Evolutionary conservation across 2,797 vertebrate genomes (phyloP).

Genomic region (Pseudomugil tenellus): DNA sequence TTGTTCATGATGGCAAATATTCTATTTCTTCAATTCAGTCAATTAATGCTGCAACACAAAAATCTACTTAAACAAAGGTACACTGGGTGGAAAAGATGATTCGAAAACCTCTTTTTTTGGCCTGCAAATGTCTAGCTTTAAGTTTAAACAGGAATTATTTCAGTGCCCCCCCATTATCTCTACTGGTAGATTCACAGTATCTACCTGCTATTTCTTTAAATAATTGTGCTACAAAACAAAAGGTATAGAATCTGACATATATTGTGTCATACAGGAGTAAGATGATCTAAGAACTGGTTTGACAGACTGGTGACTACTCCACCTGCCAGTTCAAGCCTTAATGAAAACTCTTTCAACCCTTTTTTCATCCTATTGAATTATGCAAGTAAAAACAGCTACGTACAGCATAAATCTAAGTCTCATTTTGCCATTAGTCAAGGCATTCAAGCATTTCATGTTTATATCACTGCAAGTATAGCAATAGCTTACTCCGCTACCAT

Average conservation of each 20-base stretch:
- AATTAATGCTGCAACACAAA: no score
- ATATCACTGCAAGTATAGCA: constrained; percentile 58
- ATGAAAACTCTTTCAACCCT: constrained; percentile 19
- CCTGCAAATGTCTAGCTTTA: not conserved
- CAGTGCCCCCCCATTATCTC: not conserved
- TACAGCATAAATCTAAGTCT: constrained; percentile 69
- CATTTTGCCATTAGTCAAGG: constrained; percentile 50
- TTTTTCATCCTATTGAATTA: constrained; percentile 45
- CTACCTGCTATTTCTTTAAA: not conserved
- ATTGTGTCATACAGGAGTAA: constrained; percentile 10
- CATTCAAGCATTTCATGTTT: constrained; percentile 72
- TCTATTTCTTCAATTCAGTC: no score
- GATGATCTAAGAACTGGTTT: constrained; percentile 25
- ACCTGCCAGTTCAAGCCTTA: constrained; percentile 20
- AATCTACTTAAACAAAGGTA: no score
- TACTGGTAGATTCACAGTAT: not conserved
- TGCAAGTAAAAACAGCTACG: constrained; percentile 54
- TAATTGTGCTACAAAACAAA: not conserved
- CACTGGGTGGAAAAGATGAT: no score
- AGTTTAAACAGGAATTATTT: not conserved
- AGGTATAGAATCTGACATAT: constrained; percentile 1
- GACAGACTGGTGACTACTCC: constrained; percentile 8
- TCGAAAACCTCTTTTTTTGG: no score
- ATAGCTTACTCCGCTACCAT: constrained; percentile 44
- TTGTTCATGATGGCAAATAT: not conserved